Percentiles rank a stretch among this genome's conserved stretches.
These are phyloP conservation scores for Andrena haemorrhoa DNA, from an alignment of 2,888 invertebrate species.

Conservation along the genomic window DNA sequence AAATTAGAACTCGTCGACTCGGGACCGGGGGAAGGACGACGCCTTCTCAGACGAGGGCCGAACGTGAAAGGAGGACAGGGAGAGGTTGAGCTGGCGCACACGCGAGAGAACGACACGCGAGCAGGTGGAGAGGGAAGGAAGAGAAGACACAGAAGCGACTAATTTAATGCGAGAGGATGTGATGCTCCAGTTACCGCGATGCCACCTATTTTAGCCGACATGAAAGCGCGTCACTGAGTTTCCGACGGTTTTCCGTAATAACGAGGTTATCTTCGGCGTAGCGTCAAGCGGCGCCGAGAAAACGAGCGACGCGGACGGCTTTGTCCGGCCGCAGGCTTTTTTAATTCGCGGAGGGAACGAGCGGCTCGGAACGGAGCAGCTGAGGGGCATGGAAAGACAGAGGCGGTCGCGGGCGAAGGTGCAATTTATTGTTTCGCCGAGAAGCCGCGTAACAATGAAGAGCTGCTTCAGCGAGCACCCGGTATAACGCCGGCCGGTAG, in stretches of 20 bases:
- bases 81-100: slow-evolving; percentile 5
- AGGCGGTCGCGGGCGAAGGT: slow-evolving; percentile 36
- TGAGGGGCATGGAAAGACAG: background rate
- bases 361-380: background rate
- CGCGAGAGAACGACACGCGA: slow-evolving; percentile 11
- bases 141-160: slow-evolving; percentile 63
- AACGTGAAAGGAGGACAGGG: slow-evolving; percentile 8
- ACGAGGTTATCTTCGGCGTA: slow-evolving; percentile 60
- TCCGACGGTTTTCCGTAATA: slow-evolving; percentile 62
- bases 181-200: slow-evolving; percentile 72
- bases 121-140: slow-evolving; percentile 29
- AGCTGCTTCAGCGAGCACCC: slow-evolving; percentile 43
- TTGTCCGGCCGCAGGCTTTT: slow-evolving; percentile 3
- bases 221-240: slow-evolving; percentile 65
- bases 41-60: background rate
- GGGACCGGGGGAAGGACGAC: background rate
- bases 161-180: slow-evolving; percentile 74
- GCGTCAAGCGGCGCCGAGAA: slow-evolving; percentile 31
- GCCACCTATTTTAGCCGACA: slow-evolving; percentile 65
- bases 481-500: slow-evolving; percentile 57
- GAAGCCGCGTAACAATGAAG: slow-evolving; percentile 57
- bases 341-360: slow-evolving; percentile 13
- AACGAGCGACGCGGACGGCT: slow-evolving; percentile 10
- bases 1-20: background rate
- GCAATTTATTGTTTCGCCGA: slow-evolving; percentile 61